These are phyloP conservation scores for Meloidogyne exigua DNA, from an alignment of 1,140 invertebrate species.

Conservation along the genomic window DNA sequence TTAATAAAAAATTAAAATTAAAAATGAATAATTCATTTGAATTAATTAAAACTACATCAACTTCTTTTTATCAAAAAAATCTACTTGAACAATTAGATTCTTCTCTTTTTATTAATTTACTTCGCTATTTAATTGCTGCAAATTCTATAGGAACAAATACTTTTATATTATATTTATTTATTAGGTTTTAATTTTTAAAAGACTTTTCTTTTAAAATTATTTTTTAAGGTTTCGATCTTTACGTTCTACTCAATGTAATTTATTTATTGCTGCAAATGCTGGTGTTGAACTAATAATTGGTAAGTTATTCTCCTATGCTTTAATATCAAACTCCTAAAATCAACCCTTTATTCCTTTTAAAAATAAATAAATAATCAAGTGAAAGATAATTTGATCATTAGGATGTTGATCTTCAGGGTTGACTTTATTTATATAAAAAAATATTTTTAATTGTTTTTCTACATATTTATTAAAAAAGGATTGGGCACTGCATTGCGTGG, in stretches of 20 bases:
- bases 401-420: too few relatives aligned
- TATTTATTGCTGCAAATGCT: slow-evolving; percentile 14
- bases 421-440: too few relatives aligned
- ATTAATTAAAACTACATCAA: background rate
- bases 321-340: too few relatives aligned
- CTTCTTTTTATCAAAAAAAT: background rate
- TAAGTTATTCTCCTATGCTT: background rate
- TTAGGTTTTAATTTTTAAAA: background rate
- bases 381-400: too few relatives aligned
- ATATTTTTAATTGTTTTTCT: background rate
- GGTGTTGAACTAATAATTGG: slow-evolving; percentile 11
- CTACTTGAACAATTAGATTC: slow-evolving; percentile 1
- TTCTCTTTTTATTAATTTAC: slow-evolving; percentile 8
- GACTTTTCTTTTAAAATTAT: background rate
- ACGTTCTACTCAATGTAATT: slow-evolving; percentile 13
- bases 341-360: too few relatives aligned
- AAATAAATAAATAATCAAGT: too few relatives aligned
- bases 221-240: background rate
- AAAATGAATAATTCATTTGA: background rate
- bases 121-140: slow-evolving; percentile 7
- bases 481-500: slow-evolving; percentile 6
- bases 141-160: slow-evolving; percentile 6
- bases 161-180: slow-evolving; percentile 7
- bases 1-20: background rate
- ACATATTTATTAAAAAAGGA: background rate